A percentile compares a stretch with the other conserved stretches of the same genome.
Conservation (phyloP, 2,888 invertebrate species). For the Eristalis arbustorum region DNA sequence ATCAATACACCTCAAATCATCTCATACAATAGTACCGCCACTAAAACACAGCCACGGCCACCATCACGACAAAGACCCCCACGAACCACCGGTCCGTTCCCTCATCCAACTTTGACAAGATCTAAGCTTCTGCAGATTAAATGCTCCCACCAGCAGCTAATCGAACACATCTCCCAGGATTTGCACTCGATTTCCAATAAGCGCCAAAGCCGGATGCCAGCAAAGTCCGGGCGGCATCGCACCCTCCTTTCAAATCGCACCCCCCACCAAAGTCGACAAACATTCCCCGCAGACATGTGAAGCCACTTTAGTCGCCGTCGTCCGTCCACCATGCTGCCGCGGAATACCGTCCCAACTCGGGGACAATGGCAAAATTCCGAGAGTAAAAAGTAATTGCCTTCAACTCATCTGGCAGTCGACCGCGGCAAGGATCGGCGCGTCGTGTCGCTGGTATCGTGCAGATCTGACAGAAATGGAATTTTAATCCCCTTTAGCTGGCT, state of each 20-base stretch:
- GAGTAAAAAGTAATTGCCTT: constrained; percentile 42
- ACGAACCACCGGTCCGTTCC: no score
- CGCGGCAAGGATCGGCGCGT: not conserved
- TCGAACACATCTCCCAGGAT: no score
- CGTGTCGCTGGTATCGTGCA: not conserved
- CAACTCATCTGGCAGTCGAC: constrained; percentile 24
- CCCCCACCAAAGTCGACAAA: not conserved
- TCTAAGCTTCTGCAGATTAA: no score
- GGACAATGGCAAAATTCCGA: not conserved
- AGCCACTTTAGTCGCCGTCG: not conserved
- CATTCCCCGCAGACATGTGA: not conserved
- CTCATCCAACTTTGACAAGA: no score
- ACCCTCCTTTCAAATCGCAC: not conserved
- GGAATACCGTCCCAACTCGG: not conserved
- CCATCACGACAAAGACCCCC: no score
- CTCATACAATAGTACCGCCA: no score
- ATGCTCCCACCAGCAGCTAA: no score
- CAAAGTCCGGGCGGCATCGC: not conserved
- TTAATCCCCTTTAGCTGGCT: constrained; percentile 36
- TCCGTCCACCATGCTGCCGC: not conserved
- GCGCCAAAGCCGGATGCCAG: not conserved
- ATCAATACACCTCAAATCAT: no score
- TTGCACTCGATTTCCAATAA: no score
- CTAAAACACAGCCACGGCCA: no score
- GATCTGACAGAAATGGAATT: constrained; percentile 38